Base-by-base conservation (phyloP, 1,140 invertebrate genomes). In the Ips typographus region DNA sequence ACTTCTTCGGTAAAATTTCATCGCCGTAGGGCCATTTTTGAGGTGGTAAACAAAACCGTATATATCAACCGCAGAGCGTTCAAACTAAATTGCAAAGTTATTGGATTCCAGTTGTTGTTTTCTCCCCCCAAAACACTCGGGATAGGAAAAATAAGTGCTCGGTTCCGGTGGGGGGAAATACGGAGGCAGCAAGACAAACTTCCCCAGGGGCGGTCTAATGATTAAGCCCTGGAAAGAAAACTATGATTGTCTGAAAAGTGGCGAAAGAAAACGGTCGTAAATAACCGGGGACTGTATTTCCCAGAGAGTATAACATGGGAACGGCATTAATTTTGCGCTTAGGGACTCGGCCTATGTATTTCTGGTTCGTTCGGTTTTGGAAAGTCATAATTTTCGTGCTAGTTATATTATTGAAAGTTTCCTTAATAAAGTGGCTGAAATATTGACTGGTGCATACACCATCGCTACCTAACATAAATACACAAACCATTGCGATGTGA, bases 221-320 rank as follows among this genome's bases (percentile, higher is more conserved):
- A 68, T 68, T 68, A 68, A 68, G 67, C 59, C 52, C 59, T 51
- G 71, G 70, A 74, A 71, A 68, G 74, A 77, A 76, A 75, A 77
- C 74, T 75, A 75, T 77, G 74, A 77, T 75, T 74, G 75, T 73
- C 74, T 74, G 72, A 73, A 75, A 77, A 77, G 73, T 75, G 73
- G 74, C 71, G 74, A 77, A 77, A 72, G 71, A 74, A 74, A 70
- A 64, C 58, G 63, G 62, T 67, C 43, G 74, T 77, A 77, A 77
- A 77, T 77, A 74, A 73, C 22, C 67, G 22, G 39, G 38, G 49
- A 61, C 65, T 37, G 67, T 63, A 39, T 47, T 56, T 62, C 39
- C 42, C 37, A 22, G 22, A 4, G 59, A 37, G 8, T 57, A 72
- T 64, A 72, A 68, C 71, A 69, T 58, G 41, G 47, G 56, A 68